Percentiles rank a stretch among this genome's conserved stretches.
Conservation (phyloP, 2,113 vertebrate species). For the Brevimyrus niger region DNA sequence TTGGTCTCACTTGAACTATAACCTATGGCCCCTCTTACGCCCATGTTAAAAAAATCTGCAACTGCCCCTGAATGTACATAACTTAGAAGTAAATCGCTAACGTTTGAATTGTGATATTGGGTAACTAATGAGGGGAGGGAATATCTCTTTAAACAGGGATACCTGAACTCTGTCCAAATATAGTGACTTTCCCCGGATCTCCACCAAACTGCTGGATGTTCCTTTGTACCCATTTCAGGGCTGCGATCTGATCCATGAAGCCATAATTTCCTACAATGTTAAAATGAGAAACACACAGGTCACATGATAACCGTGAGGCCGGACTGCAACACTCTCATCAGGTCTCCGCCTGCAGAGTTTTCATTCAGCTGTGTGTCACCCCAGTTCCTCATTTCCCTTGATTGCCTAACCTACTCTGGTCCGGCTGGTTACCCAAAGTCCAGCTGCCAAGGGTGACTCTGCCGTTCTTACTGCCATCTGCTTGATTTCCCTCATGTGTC, state of each 20-base stretch:
- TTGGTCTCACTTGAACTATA: no score
- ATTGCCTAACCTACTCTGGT: background rate
- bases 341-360: background rate
- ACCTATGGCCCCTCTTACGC: no score
- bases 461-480: no score
- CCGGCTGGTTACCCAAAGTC: background rate
- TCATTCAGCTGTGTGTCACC: background rate
- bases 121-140: no score
- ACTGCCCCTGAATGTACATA: conserved; percentile 19
- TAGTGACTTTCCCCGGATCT: no score
- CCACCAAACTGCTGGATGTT: background rate
- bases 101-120: no score
- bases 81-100: no score
- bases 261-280: background rate
- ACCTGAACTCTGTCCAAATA: no score
- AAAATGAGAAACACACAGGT: background rate
- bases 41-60: no score
- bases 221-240: background rate
- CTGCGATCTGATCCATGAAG: background rate
- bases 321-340: background rate
- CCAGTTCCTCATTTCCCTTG: background rate
- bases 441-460: no score
- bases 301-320: background rate
- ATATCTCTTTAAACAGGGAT: no score
- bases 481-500: no score